Percentiles rank a stretch among this genome's conserved stretches.
These are phyloP conservation scores for Eufriesea mexicana DNA, from an alignment of 1,140 invertebrate species.

Conservation along the genomic window DNA sequence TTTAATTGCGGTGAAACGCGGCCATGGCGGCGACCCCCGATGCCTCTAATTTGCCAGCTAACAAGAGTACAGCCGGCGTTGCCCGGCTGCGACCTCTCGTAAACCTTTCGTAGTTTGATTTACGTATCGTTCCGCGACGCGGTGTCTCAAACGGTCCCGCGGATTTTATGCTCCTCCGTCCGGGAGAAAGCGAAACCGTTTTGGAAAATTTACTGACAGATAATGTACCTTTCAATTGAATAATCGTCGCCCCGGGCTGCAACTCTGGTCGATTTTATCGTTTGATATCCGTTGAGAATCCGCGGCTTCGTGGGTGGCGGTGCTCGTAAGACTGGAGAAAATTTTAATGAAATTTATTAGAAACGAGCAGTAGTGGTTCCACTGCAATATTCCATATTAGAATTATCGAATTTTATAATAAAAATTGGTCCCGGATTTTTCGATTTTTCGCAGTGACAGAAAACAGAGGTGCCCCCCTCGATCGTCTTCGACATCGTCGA, in stretches of 20 bases:
- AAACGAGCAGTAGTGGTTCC: too few species aligned
- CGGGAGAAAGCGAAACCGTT: not conserved
- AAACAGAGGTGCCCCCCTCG: too few species aligned
- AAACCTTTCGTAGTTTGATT: constrained; percentile 57
- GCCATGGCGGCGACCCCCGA: constrained; percentile 25
- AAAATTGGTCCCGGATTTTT: too few species aligned
- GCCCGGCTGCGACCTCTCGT: constrained; percentile 44
- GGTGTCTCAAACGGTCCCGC: constrained; percentile 25
- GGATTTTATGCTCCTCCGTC: constrained; percentile 28
- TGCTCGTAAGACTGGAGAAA: too few species aligned
- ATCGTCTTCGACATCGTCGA: too few species aligned
- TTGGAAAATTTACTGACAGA: not conserved
- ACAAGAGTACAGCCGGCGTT: constrained; percentile 33
- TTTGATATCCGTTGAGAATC: too few species aligned
- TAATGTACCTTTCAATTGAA: not conserved
- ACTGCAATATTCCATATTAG: too few species aligned
- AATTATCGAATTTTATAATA: too few species aligned
- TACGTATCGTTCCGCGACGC: constrained; percentile 40
- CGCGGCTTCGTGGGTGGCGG: not conserved
- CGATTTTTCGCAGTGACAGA: too few species aligned
- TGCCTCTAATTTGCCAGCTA: constrained; percentile 58
- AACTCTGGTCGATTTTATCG: not conserved
- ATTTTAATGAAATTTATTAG: too few species aligned
- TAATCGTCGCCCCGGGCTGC: not conserved
- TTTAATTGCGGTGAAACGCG: constrained; percentile 54